Evolutionary conservation across 2,797 vertebrate genomes (phyloP), one percentile per base, ranked within the genome.

Genomic region (Propithecus perrieri): DNA sequence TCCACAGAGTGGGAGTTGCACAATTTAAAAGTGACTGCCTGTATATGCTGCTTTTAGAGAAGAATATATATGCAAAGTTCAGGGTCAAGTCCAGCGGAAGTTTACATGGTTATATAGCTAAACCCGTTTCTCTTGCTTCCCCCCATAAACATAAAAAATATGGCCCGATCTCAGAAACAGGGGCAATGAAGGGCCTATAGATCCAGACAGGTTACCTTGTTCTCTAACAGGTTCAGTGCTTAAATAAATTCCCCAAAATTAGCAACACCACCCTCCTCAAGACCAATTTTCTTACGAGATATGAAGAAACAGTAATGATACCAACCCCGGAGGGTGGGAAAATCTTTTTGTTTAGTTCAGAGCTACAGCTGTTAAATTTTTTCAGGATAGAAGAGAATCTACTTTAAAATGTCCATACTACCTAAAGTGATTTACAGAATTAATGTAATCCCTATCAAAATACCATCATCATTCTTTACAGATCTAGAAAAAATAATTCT

Each of bases 41-140:
- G 10, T 30, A 79, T 7, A 6, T 7, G 10, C 63, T 53, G 24
- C 46, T 74, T 85, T 71, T 67, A 61, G 71, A 48, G 63, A 78
- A 50, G 17, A 41, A 43, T 12, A 30, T 53, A 28, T 18, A 35
- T 22, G 17, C 10, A 17, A 48, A 43, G 65, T 57, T 89, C 75
- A 61, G 26, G 76, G 85, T 65, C 83, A 75, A 50, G 67, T 63
- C 53, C 69, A 55, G 41, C 61, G 26, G 18, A 59, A 71, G 18
- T 41, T 38, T 74, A 91, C 9, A 8, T 2, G 17, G 72, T 59
- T 41, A 41, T 20, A 92, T 12, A 46, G 28, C 53, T 65, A 59
- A 85, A 63, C 24, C 61, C 48, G 4, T 46, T 94, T 87, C 91
- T 86, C 43, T 10, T 9, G 22, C 59, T 94, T 91, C 63, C 48